phyloP scores from a whole-genome alignment of 2,113 vertebrate genomes.

The Zapornia atra region DNA sequence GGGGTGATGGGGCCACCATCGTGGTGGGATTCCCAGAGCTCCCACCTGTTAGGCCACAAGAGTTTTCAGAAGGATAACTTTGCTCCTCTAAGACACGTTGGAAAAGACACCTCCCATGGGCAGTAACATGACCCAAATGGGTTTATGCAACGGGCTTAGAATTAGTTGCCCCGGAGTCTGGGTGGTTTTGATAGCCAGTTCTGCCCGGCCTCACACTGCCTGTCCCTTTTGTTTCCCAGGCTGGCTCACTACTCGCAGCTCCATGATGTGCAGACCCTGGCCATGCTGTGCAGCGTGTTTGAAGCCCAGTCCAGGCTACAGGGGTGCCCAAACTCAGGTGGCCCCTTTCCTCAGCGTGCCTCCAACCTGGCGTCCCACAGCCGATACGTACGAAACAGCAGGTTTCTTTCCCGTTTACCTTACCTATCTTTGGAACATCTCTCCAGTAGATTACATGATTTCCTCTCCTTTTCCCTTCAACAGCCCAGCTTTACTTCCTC shows the following conservation, averaged over 20 bases:
- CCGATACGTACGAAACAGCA: constrained; percentile 89
- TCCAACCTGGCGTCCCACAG: constrained; percentile 80
- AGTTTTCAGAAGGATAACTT: not conserved
- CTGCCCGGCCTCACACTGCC: not conserved
- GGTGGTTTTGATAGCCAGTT: not conserved
- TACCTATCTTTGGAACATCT: not conserved
- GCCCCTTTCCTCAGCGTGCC: constrained; percentile 79
- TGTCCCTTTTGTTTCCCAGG: constrained; percentile 66
- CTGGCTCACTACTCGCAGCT: constrained; percentile 94
- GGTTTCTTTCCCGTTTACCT: not conserved
- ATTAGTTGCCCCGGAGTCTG: not conserved
- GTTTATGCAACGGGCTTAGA: not conserved
- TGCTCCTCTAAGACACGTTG: not conserved
- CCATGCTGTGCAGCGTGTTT: constrained; percentile 97
- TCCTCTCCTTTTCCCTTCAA: not conserved
- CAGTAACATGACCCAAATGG: not conserved
- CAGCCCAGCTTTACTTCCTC: constrained; percentile 95
- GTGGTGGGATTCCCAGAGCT: not conserved
- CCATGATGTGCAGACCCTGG: constrained; percentile 94
- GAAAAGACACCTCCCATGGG: not conserved
- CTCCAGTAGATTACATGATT: not conserved
- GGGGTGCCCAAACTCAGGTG: constrained; percentile 76
- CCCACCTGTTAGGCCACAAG: not conserved
- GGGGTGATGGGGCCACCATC: not conserved
- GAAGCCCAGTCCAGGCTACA: constrained; percentile 84